Evolutionary conservation across 1,140 invertebrate genomes (phyloP), one percentile per base, ranked within the genome.

Genomic region (Drosophila triauraria): DNA sequence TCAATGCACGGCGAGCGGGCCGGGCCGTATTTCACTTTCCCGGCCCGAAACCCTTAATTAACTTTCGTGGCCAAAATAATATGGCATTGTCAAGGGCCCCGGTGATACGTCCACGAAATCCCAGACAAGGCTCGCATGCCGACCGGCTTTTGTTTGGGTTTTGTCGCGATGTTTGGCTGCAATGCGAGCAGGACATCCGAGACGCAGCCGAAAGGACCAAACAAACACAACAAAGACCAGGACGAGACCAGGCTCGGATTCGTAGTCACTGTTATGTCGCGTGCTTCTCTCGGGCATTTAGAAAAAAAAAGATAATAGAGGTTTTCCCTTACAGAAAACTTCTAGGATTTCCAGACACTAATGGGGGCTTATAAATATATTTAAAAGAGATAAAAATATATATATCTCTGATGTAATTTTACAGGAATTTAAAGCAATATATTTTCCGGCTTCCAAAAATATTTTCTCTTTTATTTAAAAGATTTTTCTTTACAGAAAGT

Each of bases 21-120:
- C 32, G 13, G 7, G 27, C 75, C 42, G 12, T 50, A 70, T 78
- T 70, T 78, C 64, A 78, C 64, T 78, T 78, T 78, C 32, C 44
- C 17, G 46, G 30, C 40, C 25, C 25, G 85, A 90, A 90, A 88
- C 86, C 85, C 81, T 90, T 88, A 88, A 88, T 88, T 88, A 88
- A 88, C 85, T 88, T 79, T 90, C 56, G 59, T 46, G 51, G 58
- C 42, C 65, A 80, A 72, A 77, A 56, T 67, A 61, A 75, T 64
- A 35, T 75, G 35, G 42, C 72, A 62, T 46, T 64, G 60, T 65
- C 53, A 64, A 63, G 57, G 60, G 35, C 23, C 63, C 40, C 17
- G 40, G 63, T 20, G 6, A 56, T 68, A 32, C 23, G 64, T 51
- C 59, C 59, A 60, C 61, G 70, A 82, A 38, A 75, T 69, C 71